Percentiles rank a stretch among this genome's conserved stretches.
Conservation (phyloP, 2,113 vertebrate species). For the Phocoena phocoena region DNA sequence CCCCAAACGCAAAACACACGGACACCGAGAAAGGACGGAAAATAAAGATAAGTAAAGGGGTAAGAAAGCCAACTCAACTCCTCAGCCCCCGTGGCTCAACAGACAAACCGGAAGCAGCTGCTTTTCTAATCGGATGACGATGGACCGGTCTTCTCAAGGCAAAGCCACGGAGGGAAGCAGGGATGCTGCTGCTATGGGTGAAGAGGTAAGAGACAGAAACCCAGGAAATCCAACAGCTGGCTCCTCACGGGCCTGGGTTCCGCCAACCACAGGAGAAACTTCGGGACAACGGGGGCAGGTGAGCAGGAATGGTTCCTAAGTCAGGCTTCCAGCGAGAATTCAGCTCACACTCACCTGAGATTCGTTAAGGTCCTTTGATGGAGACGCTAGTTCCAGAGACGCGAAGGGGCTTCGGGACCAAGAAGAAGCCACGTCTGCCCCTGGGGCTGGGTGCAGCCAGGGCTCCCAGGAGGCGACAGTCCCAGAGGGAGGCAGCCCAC, state of each 20-base stretch:
- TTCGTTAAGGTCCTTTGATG: accelerated
- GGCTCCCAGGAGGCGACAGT: too few relatives aligned
- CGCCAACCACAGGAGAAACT: accelerated
- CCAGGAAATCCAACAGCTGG: accelerated
- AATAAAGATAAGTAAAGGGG: too few relatives aligned
- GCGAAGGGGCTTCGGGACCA: neutral
- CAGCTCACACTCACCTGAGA: neutral
- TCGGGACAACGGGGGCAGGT: accelerated
- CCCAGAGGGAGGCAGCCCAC: neutral
- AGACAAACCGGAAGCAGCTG: neutral
- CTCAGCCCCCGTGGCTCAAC: neutral
- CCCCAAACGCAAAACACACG: neutral
- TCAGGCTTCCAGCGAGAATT: neutral
- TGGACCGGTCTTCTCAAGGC: neutral
- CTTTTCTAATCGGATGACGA: accelerated
- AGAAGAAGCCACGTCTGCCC: too few relatives aligned
- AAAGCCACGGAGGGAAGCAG: accelerated
- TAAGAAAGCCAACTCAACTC: neutral
- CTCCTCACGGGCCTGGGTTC: too few relatives aligned
- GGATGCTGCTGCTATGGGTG: neutral
- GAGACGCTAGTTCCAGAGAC: neutral
- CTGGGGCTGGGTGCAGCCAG: neutral
- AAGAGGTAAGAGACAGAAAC: neutral
- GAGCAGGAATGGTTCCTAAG: accelerated
- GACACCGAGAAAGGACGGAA: neutral